phyloP scores from a whole-genome alignment of 2,888 invertebrate species.

The Chloroclystis v-ata region DNA sequence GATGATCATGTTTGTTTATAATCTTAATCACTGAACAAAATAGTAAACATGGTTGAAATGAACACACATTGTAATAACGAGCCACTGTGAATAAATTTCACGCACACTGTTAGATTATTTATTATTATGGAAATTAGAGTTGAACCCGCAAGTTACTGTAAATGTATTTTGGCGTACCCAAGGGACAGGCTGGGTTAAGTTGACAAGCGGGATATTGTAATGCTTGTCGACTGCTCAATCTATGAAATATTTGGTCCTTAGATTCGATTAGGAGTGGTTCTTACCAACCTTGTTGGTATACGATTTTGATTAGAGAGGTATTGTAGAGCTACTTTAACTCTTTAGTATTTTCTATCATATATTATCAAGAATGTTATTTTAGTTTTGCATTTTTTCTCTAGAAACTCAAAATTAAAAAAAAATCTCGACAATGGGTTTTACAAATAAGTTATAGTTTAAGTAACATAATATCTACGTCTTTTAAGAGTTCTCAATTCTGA shows the following conservation, averaged over 20 bases:
- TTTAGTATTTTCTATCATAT: too few relatives aligned
- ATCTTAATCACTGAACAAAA: not conserved
- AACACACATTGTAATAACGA: conserved; percentile 34
- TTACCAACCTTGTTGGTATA: too few relatives aligned
- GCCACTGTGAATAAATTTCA: conserved; percentile 46
- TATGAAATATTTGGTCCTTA: not conserved
- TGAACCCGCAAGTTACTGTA: conserved; percentile 32
- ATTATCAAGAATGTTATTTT: too few relatives aligned
- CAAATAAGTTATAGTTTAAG: too few relatives aligned
- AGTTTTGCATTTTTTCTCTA: too few relatives aligned
- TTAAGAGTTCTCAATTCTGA: too few relatives aligned
- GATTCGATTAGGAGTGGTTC: not conserved
- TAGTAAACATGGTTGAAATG: conserved; percentile 6
- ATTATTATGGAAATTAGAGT: conserved; percentile 43
- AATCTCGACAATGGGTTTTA: too few relatives aligned
- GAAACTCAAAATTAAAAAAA: too few relatives aligned
- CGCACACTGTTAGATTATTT: conserved; percentile 38
- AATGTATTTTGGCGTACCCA: conserved; percentile 41
- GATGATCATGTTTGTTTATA: too few relatives aligned
- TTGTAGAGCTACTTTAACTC: too few relatives aligned
- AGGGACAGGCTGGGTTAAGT: conserved; percentile 31
- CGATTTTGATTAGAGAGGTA: too few relatives aligned
- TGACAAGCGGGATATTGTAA: conserved; percentile 25
- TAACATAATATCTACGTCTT: too few relatives aligned
- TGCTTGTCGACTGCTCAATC: conserved; percentile 2